phyloP scores from a whole-genome alignment of 2,888 invertebrate genomes.

The Zygothrica quintamaculata region DNA sequence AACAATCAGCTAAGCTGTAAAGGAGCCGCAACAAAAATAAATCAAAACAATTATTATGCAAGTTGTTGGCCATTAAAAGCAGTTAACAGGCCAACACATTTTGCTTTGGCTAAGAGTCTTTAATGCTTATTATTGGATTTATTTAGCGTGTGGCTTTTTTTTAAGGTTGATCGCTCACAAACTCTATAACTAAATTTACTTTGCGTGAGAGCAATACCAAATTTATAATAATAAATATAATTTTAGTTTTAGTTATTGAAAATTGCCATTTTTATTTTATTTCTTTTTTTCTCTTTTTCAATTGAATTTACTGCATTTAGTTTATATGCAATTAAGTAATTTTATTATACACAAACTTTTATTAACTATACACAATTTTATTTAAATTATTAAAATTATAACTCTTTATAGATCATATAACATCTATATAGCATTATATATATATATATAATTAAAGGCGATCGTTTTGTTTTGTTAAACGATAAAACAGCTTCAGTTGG shows the following conservation, averaged over 20 bases:
- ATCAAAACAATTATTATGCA: slow-evolving; percentile 80
- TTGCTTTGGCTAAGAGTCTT: slow-evolving; percentile 28
- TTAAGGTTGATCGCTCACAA: slow-evolving; percentile 50
- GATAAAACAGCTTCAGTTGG: too few species aligned
- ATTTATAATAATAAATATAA: slow-evolving; percentile 20
- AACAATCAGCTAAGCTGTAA: slow-evolving; percentile 32
- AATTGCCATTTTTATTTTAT: too few species aligned
- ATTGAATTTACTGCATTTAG: slow-evolving; percentile 31
- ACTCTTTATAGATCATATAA: not conserved
- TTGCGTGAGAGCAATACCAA: slow-evolving; percentile 38
- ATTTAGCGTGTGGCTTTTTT: slow-evolving; percentile 42
- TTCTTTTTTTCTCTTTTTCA: slow-evolving; percentile 25
- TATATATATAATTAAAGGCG: not conserved
- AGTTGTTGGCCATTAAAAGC: slow-evolving; percentile 59
- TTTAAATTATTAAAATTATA: too few species aligned
- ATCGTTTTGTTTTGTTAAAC: too few species aligned
- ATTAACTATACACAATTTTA: too few species aligned
- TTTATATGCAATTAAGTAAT: slow-evolving; percentile 27
- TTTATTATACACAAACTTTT: slow-evolving; percentile 3
- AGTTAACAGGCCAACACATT: slow-evolving; percentile 55
- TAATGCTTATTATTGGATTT: slow-evolving; percentile 41
- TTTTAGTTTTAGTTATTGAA: slow-evolving; percentile 19
- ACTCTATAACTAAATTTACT: slow-evolving; percentile 14
- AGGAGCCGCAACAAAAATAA: slow-evolving; percentile 61
- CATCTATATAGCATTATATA: not conserved